A percentile compares a stretch with the other conserved stretches of the same genome.
These are phyloP conservation scores for Parnassius mnemosyne DNA, from an alignment of 2,888 invertebrate species.

Conservation along the genomic window DNA sequence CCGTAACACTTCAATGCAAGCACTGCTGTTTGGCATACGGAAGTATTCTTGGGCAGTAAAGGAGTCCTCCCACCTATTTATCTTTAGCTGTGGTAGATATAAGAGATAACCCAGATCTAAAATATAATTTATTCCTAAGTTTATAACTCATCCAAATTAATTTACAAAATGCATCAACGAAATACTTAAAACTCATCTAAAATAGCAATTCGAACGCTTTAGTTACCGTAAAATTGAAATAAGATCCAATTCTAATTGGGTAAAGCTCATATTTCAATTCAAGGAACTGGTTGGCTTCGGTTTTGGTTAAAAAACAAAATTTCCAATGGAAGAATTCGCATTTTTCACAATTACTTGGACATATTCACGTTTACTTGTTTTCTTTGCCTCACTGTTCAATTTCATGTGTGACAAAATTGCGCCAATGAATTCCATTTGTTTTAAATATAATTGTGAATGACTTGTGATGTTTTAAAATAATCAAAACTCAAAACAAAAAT, in stretches of 20 bases:
- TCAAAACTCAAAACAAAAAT: conserved; percentile 18
- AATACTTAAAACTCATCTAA: no score
- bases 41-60: no score
- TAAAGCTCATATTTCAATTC: conserved; percentile 43
- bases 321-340: conserved; percentile 59
- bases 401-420: conserved; percentile 68
- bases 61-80: no score
- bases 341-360: conserved; percentile 79
- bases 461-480: conserved; percentile 20
- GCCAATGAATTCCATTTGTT: conserved; percentile 55
- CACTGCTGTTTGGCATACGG: no score
- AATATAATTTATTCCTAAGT: no score
- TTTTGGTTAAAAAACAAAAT: conserved; percentile 54
- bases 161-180: no score
- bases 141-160: no score
- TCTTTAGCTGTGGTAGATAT: no score
- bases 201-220: no score
- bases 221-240: conserved; percentile 16
- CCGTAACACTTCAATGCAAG: no score
- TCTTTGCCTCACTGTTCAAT: conserved; percentile 66
- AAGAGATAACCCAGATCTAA: no score
- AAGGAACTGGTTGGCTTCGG: conserved; percentile 31
- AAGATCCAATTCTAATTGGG: conserved; percentile 27
- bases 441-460: conserved; percentile 39
- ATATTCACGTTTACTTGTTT: conserved; percentile 74